Conservation (phyloP, 2,888 invertebrate species). For the Idaea biselata region DNA sequence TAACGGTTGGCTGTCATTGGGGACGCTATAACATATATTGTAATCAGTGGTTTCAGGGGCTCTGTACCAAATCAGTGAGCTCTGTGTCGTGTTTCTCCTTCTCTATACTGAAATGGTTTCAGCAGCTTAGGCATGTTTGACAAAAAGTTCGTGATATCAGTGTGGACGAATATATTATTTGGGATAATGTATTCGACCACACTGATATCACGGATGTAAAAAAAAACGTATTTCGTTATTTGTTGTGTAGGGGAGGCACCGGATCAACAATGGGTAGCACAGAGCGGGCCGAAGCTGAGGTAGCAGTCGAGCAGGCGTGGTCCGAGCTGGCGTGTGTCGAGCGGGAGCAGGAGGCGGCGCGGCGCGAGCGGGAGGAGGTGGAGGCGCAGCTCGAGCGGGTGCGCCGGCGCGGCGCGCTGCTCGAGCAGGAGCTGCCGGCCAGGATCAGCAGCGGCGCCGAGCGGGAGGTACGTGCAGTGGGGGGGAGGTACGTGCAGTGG, state of each 20-base stretch:
- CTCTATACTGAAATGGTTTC: too few relatives aligned
- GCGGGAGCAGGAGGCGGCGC: conserved; percentile 90
- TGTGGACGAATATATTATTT: too few relatives aligned
- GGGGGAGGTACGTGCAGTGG: not conserved
- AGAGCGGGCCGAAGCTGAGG: conserved; percentile 81
- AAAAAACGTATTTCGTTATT: not conserved
- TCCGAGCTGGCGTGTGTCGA: conserved; percentile 91
- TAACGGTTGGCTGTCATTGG: too few relatives aligned
- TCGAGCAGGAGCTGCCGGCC: conserved; percentile 93
- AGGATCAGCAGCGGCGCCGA: conserved; percentile 93
- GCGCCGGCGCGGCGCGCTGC: conserved; percentile 86
- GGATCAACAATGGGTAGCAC: conserved; percentile 42
- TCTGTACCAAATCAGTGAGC: too few relatives aligned
- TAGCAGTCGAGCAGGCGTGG: conserved; percentile 90
- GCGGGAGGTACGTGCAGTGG: conserved; percentile 80
- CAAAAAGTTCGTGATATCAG: too few relatives aligned
- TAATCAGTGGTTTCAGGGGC: too few relatives aligned
- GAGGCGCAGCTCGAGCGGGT: conserved; percentile 91
- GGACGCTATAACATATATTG: too few relatives aligned
- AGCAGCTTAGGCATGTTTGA: too few relatives aligned
- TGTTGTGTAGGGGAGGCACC: conserved; percentile 41
- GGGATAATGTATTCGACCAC: too few relatives aligned
- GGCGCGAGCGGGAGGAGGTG: conserved; percentile 87
- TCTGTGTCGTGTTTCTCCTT: too few relatives aligned
- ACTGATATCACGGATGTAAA: too few relatives aligned